Evolutionary conservation across 1,140 invertebrate species (phyloP), one percentile per base, ranked within the genome.

Genomic region (Hycleus cichorii): DNA sequence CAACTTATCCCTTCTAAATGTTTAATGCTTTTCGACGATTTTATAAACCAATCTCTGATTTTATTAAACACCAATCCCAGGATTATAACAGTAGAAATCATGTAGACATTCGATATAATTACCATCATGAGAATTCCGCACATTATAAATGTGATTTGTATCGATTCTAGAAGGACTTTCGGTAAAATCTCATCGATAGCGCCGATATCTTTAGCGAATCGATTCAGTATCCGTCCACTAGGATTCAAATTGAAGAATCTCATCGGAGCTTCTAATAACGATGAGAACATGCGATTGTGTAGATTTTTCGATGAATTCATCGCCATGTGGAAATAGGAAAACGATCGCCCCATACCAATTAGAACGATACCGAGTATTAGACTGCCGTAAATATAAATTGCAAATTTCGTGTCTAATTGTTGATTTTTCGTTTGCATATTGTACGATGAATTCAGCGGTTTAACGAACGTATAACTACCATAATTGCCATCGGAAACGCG

Each of bases 191-290:
- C 92, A 70, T 95, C 93, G 60, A 94, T 82, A 1, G 84, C 81
- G 0, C 88, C 87, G 68, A 88, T 80, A 60, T 89, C 87, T 72
- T 87, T 88, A 0, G 85, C 82, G 60, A 89, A 89, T 42, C 86
- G 71, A 68, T 89, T 89, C 2, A 89, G 68, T 11, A 88, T 90
- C 3, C 89, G 76, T 3, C 87, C 88, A 57, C 78, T 78, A 1
- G 89, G 86, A 72, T 95, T 95, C 9, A 83, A 86, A 63, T 93
- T 91, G 72, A 95, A 96, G 74, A 95, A 96, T 5, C 81, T 77
- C 80, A 95, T 93, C 0, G 86, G 88, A 0, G 90, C 86, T 4
- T 85, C 77, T 25, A 92, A 82, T 1, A 96, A 83, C 48, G 85
- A 85, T 8, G 77, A 73, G 65, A 95, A 95, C 85, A 96, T 93